Base-by-base conservation (phyloP, 2,113 vertebrate species). In the Semicossyphus pulcher region DNA sequence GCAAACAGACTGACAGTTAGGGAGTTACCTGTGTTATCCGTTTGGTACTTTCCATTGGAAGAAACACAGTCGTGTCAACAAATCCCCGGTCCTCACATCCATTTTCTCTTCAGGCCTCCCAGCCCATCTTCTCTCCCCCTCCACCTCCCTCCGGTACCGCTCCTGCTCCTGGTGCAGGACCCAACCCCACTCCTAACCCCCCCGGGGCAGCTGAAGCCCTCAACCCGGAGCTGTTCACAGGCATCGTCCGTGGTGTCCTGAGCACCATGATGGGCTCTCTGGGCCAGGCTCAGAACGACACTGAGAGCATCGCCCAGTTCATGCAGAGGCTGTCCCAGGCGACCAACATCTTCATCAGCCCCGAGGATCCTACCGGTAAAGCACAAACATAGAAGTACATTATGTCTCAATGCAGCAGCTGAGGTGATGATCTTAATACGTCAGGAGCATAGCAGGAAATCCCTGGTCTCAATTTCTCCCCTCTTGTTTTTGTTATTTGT, bases 251-350 rank as follows among this genome's bases (percentile, higher is more conserved):
- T 25, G 96, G 96, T 0, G 96, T 97, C 54, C 92, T 97, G 37
- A 94, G 94, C 60, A 95, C 95, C 71, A 95, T 97, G 91, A 93
- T 97, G 92, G 96, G 96, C n/a, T 96, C 96, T 1, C 79, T 97
- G 74, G 95, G 95, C 8, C 95, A 96, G 5, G 92, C 94, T 6
- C 95, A 96, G 71, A 95, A 94, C 29, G 95, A 95, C 87, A 96
- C 95, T 0, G 96, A 97, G 76, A 97, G 96, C 80, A 97, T 97
- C 0, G 96, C 96, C 2, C 95, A 95, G 74, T 97, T 97, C 81
- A 96, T 97, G 90, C 96, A 97, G 48, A 93, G 96, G 59, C 94
- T 97, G 44, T 97, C 96, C 0, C 95, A 96, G 53, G 94, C 95
- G 29, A 95, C 92, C 90, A 97, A 96, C 90, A 94, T 97, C 71